These are phyloP conservation scores for Willowsia nigromaculata DNA, from an alignment of 2,888 invertebrate genomes.

Conservation along the genomic window DNA sequence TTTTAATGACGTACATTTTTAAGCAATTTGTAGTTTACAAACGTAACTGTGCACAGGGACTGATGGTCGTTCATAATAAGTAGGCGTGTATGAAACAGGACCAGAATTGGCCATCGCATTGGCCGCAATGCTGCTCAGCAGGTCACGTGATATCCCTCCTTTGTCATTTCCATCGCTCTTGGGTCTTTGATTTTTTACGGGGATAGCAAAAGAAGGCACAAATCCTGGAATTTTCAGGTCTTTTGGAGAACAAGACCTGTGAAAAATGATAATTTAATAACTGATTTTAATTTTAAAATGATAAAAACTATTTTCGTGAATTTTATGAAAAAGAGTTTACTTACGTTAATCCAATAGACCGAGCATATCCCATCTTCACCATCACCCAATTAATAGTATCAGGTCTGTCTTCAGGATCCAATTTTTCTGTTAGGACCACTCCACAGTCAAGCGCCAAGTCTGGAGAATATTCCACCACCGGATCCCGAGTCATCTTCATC, in stretches of 20 bases:
- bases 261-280: not conserved
- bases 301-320: not conserved
- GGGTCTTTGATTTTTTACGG: not conserved
- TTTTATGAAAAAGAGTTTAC: not conserved
- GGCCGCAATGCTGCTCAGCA: not conserved
- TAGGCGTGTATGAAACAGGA: not conserved
- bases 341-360: slow-evolving; percentile 30
- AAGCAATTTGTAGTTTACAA: too few relatives aligned
- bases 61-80: not conserved
- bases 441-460: not conserved
- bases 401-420: not conserved
- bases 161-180: not conserved
- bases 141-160: not conserved
- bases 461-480: not conserved
- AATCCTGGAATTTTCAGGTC: not conserved
- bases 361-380: slow-evolving; percentile 26
- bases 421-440: not conserved
- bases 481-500: not conserved
- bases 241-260: not conserved
- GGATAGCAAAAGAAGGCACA: not conserved
- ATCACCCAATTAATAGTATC: slow-evolving; percentile 19
- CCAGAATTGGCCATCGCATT: not conserved
- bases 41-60: too few relatives aligned
- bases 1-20: too few relatives aligned
- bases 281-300: not conserved